Evolutionary conservation across 2,113 vertebrate species (phyloP).

Genomic region (Calidris pugnax): DNA sequence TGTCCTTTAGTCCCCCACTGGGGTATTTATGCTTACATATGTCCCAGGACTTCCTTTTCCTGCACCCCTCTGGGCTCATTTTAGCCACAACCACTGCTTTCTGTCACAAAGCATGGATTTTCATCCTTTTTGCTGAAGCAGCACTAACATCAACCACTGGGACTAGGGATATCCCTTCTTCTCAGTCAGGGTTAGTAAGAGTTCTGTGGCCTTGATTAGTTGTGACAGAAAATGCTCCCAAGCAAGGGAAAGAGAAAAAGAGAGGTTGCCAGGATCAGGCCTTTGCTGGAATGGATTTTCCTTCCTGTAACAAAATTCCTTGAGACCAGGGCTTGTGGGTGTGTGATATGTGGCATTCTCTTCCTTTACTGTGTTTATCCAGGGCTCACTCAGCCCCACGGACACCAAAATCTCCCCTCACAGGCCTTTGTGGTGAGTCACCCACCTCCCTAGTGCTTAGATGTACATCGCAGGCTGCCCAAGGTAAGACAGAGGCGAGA

Average conservation of each 20-base stretch:
- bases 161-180: background rate
- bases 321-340: background rate
- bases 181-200: background rate
- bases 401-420: background rate
- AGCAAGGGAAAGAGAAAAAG: background rate
- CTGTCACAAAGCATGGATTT: background rate
- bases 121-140: background rate
- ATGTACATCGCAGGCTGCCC: background rate
- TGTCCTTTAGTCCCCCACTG: background rate
- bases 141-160: background rate
- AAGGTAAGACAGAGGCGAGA: fast-evolving
- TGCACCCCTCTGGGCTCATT: background rate
- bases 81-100: background rate
- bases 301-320: background rate
- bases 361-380: background rate
- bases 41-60: background rate
- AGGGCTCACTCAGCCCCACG: background rate
- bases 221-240: background rate
- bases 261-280: background rate
- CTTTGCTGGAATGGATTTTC: background rate
- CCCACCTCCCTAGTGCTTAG: background rate
- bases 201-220: background rate
- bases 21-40: background rate
- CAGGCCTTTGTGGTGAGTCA: background rate
- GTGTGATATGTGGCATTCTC: fast-evolving